Evolutionary conservation across 23 tunicate genomes (phyloP).

Genomic region (Diplosoma virens): DNA sequence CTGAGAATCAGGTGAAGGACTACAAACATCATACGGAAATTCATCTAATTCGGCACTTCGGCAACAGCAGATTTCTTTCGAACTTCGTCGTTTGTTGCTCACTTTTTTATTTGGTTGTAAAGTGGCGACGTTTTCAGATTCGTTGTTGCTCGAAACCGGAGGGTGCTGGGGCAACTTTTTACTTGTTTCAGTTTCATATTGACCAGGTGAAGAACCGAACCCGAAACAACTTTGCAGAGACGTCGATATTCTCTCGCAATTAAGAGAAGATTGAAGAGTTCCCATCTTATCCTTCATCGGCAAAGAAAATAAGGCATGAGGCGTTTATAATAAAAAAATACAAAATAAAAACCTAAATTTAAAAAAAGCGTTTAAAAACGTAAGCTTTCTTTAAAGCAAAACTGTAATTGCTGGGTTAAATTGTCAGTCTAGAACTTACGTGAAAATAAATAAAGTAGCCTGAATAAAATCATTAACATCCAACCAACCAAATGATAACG

Average conservation of each 20-base stretch:
- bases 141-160: too few species aligned
- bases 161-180: too few species aligned
- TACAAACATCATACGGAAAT: conserved; percentile 30
- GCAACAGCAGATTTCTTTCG: conserved; percentile 33
- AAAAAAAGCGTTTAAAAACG: too few species aligned
- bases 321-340: too few species aligned
- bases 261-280: conserved; percentile 36
- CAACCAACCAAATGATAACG: too few species aligned
- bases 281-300: conserved; percentile 56
- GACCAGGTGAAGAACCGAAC: neutral
- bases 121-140: neutral
- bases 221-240: conserved; percentile 47
- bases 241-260: conserved; percentile 26
- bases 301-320: neutral
- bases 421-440: too few species aligned
- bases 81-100: neutral
- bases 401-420: too few species aligned
- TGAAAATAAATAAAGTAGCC: too few species aligned
- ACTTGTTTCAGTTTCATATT: neutral
- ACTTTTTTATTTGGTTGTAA: neutral
- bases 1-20: conserved; percentile 8
- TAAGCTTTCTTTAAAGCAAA: too few species aligned
- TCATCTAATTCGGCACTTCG: conserved; percentile 22
- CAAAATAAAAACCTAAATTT: too few species aligned
- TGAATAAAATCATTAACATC: too few species aligned